Evolutionary conservation across 1,140 invertebrate genomes (phyloP), one percentile per base, ranked within the genome.

Genomic region (Ceratosolen solmsi): DNA sequence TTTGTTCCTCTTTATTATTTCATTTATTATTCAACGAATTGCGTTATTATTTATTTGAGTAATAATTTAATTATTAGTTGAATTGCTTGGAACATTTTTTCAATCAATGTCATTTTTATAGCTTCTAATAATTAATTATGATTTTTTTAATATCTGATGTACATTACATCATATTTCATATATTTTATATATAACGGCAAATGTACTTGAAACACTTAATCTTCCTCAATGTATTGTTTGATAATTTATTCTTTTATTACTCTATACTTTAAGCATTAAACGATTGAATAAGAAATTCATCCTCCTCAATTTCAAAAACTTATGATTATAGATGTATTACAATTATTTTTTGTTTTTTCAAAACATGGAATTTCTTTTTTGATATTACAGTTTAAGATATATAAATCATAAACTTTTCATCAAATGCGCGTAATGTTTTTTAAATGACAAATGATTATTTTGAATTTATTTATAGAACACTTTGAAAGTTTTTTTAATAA

Each of bases 1-100:
- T 82, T 25, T 80, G 36, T 58, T 36, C 9, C 30, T 38, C 41
- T 65, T 71, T 68, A 63, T 78, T 71, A 70, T 72, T 72, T 65
- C 25, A 36, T n/a, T 65, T 79, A 72, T 51, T 51, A 51, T 49
- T 30, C 30, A 22, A 60, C 17, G 8, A 27, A 54, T 60, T 41
- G 13, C 4, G 54, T 27, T 41, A 27, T 75, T 75, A 25, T 60
- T 33, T 20, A 22, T 20, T 72, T 51, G 30, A 30, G 8, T 27
- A 13, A 60, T 60, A 25, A 25, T 20, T 36, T 36, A 54, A 54
- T 8, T 22, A 54, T 11, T 54, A 54, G 9, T 8, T 22, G 13
- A 20, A 36, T 36, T 2, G 11, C 17, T 65, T 36, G 17, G 17
- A 36, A 65, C 9, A 36, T 20, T 36, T 36, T 33, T 2, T 36